These are phyloP conservation scores for Gallinago undulata DNA, from an alignment of 2,113 vertebrate species.

Conservation along the genomic window DNA sequence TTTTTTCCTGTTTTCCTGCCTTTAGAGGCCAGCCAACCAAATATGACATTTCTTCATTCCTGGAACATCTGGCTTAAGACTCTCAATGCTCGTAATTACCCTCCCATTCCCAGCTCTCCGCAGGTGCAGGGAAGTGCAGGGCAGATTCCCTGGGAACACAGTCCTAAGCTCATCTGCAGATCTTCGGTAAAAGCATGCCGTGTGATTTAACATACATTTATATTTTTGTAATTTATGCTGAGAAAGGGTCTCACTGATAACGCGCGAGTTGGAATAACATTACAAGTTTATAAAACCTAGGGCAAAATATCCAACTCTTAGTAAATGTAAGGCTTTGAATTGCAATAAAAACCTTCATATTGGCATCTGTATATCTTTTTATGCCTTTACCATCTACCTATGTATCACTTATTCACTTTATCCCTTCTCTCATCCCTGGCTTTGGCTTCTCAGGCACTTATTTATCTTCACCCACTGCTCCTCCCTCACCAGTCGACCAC, in stretches of 20 bases:
- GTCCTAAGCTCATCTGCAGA: neutral
- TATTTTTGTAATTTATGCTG: neutral
- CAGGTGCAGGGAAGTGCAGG: conserved; percentile 49
- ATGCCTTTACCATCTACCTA: neutral
- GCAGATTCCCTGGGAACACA: conserved; percentile 9
- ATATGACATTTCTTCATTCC: conserved; percentile 36
- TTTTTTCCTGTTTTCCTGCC: conserved; percentile 53
- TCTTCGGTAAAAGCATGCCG: neutral
- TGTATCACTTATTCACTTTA: neutral
- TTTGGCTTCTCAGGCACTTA: neutral
- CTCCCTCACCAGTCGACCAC: neutral
- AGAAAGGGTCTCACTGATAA: neutral
- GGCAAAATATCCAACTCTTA: neutral
- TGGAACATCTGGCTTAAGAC: conserved; percentile 36
- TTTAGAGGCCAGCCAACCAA: conserved; percentile 29
- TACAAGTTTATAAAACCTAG: neutral
- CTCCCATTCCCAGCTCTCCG: conserved; percentile 9
- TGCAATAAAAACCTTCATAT: neutral
- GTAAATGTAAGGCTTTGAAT: neutral
- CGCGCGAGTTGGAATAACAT: neutral
- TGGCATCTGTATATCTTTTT: neutral
- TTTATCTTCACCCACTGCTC: neutral
- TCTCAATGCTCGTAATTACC: conserved; percentile 38
- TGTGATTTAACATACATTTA: neutral
- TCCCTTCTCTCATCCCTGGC: neutral